Percentiles rank a stretch among this genome's conserved stretches.
These are phyloP conservation scores for Solea senegalensis DNA, from an alignment of 2,113 vertebrate species.

Conservation along the genomic window DNA sequence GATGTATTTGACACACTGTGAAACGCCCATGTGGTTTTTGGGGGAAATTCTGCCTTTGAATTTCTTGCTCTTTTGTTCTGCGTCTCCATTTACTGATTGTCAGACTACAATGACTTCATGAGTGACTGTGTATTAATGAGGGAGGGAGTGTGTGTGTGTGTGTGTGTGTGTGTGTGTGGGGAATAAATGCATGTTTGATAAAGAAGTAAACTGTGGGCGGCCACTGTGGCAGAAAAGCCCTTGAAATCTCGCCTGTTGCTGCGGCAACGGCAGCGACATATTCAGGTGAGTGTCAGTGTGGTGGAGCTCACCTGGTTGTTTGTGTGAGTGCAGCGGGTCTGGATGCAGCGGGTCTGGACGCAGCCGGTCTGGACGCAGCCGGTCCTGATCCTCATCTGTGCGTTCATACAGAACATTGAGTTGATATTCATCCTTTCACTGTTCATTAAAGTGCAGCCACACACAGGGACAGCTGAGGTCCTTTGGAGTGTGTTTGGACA, in stretches of 20 bases:
- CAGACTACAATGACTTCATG: conserved; percentile 67
- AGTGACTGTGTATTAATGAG: conserved; percentile 51
- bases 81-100: conserved; percentile 56
- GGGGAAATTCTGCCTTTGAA: conserved; percentile 72
- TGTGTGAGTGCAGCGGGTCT: background rate
- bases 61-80: conserved; percentile 64
- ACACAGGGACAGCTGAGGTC: too few relatives aligned
- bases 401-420: background rate
- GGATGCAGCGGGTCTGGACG: conserved; percentile 7
- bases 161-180: background rate
- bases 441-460: too few relatives aligned
- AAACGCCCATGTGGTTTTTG: conserved; percentile 68
- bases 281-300: conserved; percentile 45
- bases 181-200: conserved; percentile 32
- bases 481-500: too few relatives aligned
- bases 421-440: too few relatives aligned
- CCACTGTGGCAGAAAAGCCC: conserved; percentile 53
- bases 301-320: background rate
- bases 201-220: conserved; percentile 43
- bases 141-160: background rate
- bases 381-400: conserved; percentile 3
- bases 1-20: conserved; percentile 69
- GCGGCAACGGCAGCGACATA: conserved; percentile 72
- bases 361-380: conserved; percentile 2
- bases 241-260: conserved; percentile 76